These are phyloP conservation scores for Tribolium madens DNA, from an alignment of 1,140 invertebrate genomes.

Conservation along the genomic window DNA sequence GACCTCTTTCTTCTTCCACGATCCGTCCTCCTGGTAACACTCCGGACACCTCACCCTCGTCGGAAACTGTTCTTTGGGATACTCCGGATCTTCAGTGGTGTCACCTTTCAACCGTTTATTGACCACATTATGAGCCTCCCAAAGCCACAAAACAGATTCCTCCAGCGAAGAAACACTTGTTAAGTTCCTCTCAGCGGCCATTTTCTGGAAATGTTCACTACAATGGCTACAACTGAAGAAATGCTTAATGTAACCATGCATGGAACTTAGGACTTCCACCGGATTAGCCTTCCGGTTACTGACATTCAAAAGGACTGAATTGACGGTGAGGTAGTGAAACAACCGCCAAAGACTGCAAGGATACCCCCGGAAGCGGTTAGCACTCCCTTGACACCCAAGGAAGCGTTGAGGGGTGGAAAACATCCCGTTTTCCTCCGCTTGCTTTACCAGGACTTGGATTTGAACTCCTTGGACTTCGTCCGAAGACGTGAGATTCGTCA, in stretches of 20 bases:
- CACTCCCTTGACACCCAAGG: constrained; percentile 87
- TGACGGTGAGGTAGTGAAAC: constrained; percentile 93
- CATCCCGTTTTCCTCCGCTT: constrained; percentile 70
- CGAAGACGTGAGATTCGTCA: constrained; percentile 65
- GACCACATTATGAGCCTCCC: constrained; percentile 94
- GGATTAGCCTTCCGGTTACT: constrained; percentile 68
- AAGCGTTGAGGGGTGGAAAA: constrained; percentile 75
- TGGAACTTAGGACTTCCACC: constrained; percentile 80
- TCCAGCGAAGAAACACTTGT: constrained; percentile 76
- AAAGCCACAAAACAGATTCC: constrained; percentile 91
- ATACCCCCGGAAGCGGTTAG: constrained; percentile 82
- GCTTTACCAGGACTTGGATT: constrained; percentile 69
- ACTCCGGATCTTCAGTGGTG: constrained; percentile 88
- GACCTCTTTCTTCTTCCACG: constrained; percentile 80
- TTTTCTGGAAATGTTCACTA: constrained; percentile 85
- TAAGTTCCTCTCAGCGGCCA: constrained; percentile 78
- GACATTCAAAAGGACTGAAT: constrained; percentile 70
- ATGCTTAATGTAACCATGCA: constrained; percentile 89
- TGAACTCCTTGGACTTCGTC: constrained; percentile 71
- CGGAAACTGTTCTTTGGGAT: constrained; percentile 94
- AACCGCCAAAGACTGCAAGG: constrained; percentile 96
- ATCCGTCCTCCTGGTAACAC: constrained; percentile 74
- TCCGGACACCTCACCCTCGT: constrained; percentile 74
- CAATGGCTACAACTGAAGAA: constrained; percentile 97
- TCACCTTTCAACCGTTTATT: constrained; percentile 90